These are phyloP conservation scores for Leptobrachium ailaonicum DNA, from an alignment of 2,113 vertebrate species.

Conservation along the genomic window DNA sequence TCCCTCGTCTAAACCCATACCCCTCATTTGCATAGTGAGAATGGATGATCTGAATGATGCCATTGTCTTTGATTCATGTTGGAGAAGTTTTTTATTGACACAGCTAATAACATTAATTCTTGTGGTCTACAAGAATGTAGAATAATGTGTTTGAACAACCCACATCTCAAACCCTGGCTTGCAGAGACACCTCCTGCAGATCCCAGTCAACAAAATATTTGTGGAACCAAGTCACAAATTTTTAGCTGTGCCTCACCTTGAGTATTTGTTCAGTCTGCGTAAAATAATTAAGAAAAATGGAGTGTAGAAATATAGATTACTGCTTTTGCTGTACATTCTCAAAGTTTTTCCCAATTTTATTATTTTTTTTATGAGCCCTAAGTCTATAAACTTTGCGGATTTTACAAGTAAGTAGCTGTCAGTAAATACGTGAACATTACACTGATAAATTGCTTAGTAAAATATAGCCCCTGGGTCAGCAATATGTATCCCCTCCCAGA, in stretches of 20 bases:
- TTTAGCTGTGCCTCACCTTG: background rate
- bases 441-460: constrained; percentile 32
- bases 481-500: constrained; percentile 21
- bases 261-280: background rate
- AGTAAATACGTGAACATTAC: constrained; percentile 11
- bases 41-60: constrained; percentile 8
- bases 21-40: constrained; percentile 2
- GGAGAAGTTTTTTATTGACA: constrained; percentile 29
- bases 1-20: too few species aligned
- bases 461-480: constrained; percentile 4
- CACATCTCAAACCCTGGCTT: background rate
- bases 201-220: constrained; percentile 12
- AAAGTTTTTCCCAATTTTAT: too few species aligned
- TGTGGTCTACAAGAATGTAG: constrained; percentile 36
- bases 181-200: constrained; percentile 22
- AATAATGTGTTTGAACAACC: constrained; percentile 38
- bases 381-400: background rate
- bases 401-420: background rate
- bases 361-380: too few species aligned
- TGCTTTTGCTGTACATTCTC: background rate
- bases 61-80: constrained; percentile 15
- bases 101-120: constrained; percentile 42
- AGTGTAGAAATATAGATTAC: constrained; percentile 2
- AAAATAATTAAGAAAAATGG: background rate
- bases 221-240: background rate